Conservation (phyloP, 2,888 invertebrate species). For the Metopia argyrocephala region DNA sequence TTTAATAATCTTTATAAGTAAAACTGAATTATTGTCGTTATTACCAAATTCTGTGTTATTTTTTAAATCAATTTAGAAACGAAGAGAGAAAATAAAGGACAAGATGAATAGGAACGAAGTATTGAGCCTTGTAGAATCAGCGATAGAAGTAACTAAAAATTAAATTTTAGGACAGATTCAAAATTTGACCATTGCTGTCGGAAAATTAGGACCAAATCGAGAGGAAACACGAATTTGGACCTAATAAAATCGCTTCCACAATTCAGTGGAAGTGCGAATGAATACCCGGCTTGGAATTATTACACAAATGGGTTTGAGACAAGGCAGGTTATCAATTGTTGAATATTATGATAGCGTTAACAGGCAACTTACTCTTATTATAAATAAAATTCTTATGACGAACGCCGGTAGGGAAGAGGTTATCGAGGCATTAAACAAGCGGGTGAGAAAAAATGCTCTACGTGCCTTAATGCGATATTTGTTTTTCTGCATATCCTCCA, state of each 20-base stretch:
- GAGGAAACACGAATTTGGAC: constrained; percentile 24
- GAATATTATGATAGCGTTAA: constrained; percentile 60
- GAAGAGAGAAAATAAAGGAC: neutral
- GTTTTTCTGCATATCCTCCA: constrained; percentile 42
- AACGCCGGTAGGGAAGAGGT: constrained; percentile 46
- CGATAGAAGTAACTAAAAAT: neutral
- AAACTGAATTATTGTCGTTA: too few relatives aligned
- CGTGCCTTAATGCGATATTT: constrained; percentile 49
- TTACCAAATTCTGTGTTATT: too few relatives aligned
- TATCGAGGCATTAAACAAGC: constrained; percentile 28
- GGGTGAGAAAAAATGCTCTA: constrained; percentile 45
- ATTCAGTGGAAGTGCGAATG: constrained; percentile 7
- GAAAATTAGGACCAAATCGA: neutral
- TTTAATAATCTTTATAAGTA: too few relatives aligned
- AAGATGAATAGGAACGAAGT: constrained; percentile 20
- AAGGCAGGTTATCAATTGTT: constrained; percentile 50
- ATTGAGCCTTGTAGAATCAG: constrained; percentile 11
- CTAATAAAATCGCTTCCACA: constrained; percentile 29
- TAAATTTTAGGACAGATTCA: constrained; percentile 5
- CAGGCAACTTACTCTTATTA: constrained; percentile 52
- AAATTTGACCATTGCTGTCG: neutral
- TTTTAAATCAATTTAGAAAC: too few relatives aligned
- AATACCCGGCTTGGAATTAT: constrained; percentile 38
- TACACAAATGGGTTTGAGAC: constrained; percentile 56
- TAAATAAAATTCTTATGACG: constrained; percentile 59